These are phyloP conservation scores for Panthera leo DNA, from an alignment of 2,113 vertebrate genomes.

Conservation along the genomic window DNA sequence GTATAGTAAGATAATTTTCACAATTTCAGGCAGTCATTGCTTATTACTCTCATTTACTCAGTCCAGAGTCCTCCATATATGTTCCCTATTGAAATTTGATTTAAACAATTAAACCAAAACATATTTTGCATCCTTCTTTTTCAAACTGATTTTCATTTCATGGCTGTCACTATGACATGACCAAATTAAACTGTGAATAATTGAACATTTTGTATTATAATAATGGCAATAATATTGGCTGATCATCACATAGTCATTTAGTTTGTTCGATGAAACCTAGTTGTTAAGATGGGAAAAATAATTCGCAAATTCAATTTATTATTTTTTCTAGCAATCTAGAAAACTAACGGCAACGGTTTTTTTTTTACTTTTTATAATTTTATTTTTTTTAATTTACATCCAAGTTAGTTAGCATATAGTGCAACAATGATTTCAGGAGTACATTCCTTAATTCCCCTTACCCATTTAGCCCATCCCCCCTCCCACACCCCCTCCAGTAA, in stretches of 20 bases:
- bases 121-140: slow-evolving; percentile 34
- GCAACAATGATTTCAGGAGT: no score
- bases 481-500: no score
- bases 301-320: not conserved
- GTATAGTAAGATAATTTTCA: not conserved
- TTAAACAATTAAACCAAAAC: slow-evolving; percentile 46
- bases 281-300: slow-evolving; percentile 15
- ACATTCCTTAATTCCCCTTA: no score
- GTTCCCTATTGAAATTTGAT: slow-evolving; percentile 43
- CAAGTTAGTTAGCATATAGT: no score
- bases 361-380: not conserved
- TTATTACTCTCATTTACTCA: not conserved
- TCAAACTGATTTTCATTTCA: slow-evolving; percentile 64
- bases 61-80: not conserved
- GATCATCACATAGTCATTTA: slow-evolving; percentile 33
- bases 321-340: not conserved
- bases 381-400: no score
- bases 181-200: slow-evolving; percentile 58
- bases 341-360: not conserved
- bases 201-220: slow-evolving; percentile 34
- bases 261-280: slow-evolving; percentile 27
- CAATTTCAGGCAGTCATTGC: not conserved
- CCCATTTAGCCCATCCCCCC: no score
- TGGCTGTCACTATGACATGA: slow-evolving; percentile 53
- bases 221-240: slow-evolving; percentile 42